Evolutionary conservation across 2,797 vertebrate genomes (phyloP), one percentile per base, ranked within the genome.

Genomic region (Phataginus tricuspis): DNA sequence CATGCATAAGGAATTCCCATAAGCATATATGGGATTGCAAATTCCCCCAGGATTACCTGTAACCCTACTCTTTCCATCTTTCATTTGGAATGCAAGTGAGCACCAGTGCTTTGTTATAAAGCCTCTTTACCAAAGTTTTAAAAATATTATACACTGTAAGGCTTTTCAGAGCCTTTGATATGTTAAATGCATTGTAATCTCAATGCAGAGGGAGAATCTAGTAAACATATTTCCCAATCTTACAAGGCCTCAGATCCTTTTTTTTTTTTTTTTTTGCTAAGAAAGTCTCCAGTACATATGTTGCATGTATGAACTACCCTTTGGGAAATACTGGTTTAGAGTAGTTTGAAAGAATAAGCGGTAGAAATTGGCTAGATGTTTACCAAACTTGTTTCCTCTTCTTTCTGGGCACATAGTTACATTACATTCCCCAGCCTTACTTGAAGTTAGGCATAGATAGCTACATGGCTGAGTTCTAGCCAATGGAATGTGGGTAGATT

Each of bases 271-370:
- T 71, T 64, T 66, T 42, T 13, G 3, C 42, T 72, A 61, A 69
- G n/a, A 61, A 85, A 59, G 5, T 87, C 23, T 90, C 27, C 1
- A 39, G 34, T 82, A 66, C 37, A 77, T 77, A 2, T 82, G 25
- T 57, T 85, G 13, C 21, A 77, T 84, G 34, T 84, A 63, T 69
- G 34, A 27, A 63, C 82, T 14, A 55, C 16, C 75, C 49, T 93
- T 86, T 95, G 71, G 42, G n/a, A 96, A 92, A 79, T 92, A 25
- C 2, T 66, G 45, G 34, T 55, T 96, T 92, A 92, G 55, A 89
- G 21, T 21, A 95, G 27, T 85, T 91, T 29, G 27, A 96, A 91
- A 45, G 72, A 61, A 69, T 82, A 93, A 93, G 63, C 25, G 10
- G 61, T 57, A 92, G 75, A 96, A 25, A 91, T 59, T 87, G 64